These are phyloP conservation scores for Caenorhabditis imperialis DNA, from an alignment of 2,888 invertebrate species.

Conservation along the genomic window DNA sequence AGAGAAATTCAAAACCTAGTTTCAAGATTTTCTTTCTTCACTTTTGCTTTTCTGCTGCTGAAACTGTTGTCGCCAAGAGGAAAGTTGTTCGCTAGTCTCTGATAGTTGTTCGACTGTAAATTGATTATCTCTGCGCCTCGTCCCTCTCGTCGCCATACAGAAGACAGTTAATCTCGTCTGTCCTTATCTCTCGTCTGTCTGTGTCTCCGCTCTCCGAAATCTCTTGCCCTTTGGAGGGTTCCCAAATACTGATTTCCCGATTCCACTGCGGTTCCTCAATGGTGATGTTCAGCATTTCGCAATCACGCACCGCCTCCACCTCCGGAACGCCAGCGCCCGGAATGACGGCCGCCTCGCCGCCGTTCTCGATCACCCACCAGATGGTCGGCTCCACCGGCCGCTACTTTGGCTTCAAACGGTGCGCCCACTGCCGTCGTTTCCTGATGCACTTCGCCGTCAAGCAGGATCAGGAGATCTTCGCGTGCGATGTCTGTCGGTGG, in stretches of 20 bases:
- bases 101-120: too few species aligned
- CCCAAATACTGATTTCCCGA: too few species aligned
- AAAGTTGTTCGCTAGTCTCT: too few species aligned
- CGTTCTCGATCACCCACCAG: slow-evolving; percentile 34
- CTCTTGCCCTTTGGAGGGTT: too few species aligned
- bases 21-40: background rate
- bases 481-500: slow-evolving; percentile 54
- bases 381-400: slow-evolving; percentile 19
- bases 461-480: slow-evolving; percentile 34
- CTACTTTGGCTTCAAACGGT: slow-evolving; percentile 29
- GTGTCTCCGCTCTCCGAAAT: too few species aligned
- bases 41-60: too few species aligned
- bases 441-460: slow-evolving; percentile 24
- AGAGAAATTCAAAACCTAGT: background rate
- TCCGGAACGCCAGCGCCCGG: background rate
- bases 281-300: slow-evolving; percentile 47
- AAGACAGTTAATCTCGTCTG: too few species aligned
- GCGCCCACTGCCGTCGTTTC: slow-evolving; percentile 27
- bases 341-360: background rate
- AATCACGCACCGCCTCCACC: slow-evolving; percentile 14
- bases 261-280: background rate
- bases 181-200: too few species aligned
- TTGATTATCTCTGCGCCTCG: too few species aligned
- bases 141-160: too few species aligned
- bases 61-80: too few species aligned